These are phyloP conservation scores for Carollia perspicillata DNA, from an alignment of 2,113 vertebrate genomes.

Conservation along the genomic window DNA sequence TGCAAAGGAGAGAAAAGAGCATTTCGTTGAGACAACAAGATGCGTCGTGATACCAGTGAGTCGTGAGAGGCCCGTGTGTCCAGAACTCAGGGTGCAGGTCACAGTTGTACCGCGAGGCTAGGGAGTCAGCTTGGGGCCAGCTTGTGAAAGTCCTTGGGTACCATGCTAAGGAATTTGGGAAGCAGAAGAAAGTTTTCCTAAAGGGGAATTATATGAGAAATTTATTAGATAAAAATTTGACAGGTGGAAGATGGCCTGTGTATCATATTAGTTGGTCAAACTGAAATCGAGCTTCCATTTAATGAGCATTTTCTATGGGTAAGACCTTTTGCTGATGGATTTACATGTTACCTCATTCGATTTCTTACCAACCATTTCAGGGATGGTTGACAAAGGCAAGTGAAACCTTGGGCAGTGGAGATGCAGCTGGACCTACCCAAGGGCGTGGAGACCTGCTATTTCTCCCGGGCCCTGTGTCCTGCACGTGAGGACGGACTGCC, in stretches of 20 bases:
- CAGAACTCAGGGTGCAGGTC: not conserved
- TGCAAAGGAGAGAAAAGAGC: not conserved
- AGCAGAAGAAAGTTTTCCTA: not conserved
- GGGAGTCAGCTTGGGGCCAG: too few species aligned
- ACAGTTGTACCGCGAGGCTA: accelerated
- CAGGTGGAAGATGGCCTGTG: not conserved
- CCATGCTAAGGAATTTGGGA: not conserved
- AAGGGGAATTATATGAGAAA: not conserved
- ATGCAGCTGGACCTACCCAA: not conserved
- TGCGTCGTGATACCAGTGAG: accelerated
- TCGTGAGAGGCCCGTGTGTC: not conserved
- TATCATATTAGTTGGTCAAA: not conserved
- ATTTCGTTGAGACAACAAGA: not conserved
- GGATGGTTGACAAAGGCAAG: not conserved
- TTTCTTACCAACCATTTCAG: not conserved
- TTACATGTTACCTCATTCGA: not conserved
- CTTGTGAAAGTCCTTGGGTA: not conserved
- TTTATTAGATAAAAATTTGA: not conserved
- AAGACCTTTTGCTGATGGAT: not conserved
- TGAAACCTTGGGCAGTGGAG: too few species aligned
- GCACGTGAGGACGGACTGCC: not conserved
- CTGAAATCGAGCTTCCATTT: not conserved
- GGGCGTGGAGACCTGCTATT: not conserved
- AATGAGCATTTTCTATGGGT: not conserved
- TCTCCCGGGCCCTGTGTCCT: not conserved